phyloP scores from a whole-genome alignment of 2,113 vertebrate species.

The Xiphophorus maculatus region DNA sequence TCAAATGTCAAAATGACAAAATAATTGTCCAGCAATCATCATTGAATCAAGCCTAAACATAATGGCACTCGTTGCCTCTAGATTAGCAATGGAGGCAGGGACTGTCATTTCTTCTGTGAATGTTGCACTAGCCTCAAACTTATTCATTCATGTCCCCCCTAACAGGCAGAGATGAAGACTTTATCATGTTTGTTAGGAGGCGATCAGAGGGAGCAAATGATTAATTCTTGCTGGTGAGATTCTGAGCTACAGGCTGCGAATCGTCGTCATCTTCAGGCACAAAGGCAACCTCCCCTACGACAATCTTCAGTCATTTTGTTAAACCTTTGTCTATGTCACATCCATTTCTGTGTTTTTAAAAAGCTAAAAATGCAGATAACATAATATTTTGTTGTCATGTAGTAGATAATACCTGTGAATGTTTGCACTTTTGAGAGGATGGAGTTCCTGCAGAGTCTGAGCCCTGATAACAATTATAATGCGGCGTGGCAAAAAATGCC shows the following conservation, averaged over 20 bases:
- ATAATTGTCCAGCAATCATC: slow-evolving; percentile 26
- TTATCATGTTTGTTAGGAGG: slow-evolving; percentile 29
- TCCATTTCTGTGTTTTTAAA: slow-evolving; percentile 42
- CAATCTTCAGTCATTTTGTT: slow-evolving; percentile 52
- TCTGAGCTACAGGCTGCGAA: slow-evolving; percentile 55
- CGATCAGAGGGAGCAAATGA: slow-evolving; percentile 41
- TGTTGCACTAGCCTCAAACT: slow-evolving; percentile 18
- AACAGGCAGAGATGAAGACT: slow-evolving; percentile 39
- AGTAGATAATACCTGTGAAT: slow-evolving; percentile 50
- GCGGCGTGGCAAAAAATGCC: slow-evolving; percentile 38
- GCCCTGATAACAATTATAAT: slow-evolving; percentile 36
- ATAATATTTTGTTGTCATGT: slow-evolving; percentile 49
- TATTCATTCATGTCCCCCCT: slow-evolving; percentile 30
- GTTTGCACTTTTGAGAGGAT: slow-evolving; percentile 32
- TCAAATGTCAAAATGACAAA: slow-evolving; percentile 18
- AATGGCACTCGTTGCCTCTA: neutral
- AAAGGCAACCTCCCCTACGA: slow-evolving; percentile 60
- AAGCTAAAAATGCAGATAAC: slow-evolving; percentile 26
- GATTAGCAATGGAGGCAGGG: slow-evolving; percentile 1
- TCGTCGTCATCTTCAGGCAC: slow-evolving; percentile 56
- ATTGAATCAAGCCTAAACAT: slow-evolving; percentile 28
- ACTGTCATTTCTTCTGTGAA: slow-evolving; percentile 12
- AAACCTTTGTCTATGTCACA: slow-evolving; percentile 14
- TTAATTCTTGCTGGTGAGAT: slow-evolving; percentile 55
- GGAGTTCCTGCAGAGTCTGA: slow-evolving; percentile 46